Conservation (phyloP, 2,797 vertebrate species). For the Periophthalmus magnuspinnatus region DNA sequence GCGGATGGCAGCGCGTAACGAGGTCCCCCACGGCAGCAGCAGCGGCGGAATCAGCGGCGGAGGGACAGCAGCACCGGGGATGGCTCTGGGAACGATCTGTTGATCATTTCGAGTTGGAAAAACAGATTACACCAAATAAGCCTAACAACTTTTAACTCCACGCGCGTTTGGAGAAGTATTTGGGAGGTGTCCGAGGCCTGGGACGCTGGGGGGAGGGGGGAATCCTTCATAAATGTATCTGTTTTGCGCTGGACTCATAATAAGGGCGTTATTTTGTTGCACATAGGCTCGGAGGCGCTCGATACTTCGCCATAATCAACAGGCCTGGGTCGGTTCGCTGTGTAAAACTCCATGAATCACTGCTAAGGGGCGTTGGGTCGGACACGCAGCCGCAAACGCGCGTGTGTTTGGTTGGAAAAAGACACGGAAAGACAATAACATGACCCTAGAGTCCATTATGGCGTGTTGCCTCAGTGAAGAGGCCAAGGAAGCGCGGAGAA, state of each 20-base stretch:
- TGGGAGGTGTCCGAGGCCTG: slow-evolving; percentile 37
- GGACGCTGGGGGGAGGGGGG: slow-evolving; percentile 32
- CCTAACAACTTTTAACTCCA: slow-evolving; percentile 8
- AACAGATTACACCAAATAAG: slow-evolving; percentile 69
- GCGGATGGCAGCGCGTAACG: slow-evolving; percentile 55
- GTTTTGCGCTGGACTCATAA: slow-evolving; percentile 38
- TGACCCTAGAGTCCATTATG: slow-evolving; percentile 97
- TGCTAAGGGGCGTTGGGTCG: slow-evolving; percentile 12
- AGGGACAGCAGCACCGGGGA: slow-evolving; percentile 30
- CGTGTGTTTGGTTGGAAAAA: slow-evolving; percentile 23
- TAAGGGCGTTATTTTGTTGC: slow-evolving; percentile 52
- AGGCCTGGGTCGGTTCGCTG: slow-evolving; percentile 21
- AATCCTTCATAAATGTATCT: slow-evolving; percentile 53
- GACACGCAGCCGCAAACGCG: background rate
- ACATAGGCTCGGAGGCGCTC: slow-evolving; percentile 55
- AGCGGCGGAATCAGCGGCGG: background rate
- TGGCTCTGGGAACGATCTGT: slow-evolving; percentile 70
- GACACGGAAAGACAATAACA: slow-evolving; percentile 66
- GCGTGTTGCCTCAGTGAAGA: slow-evolving; percentile 97
- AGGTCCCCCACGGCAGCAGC: slow-evolving; percentile 51
- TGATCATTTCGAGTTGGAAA: slow-evolving; percentile 71
- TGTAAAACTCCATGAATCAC: slow-evolving; percentile 55
- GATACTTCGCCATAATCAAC: slow-evolving; percentile 37
- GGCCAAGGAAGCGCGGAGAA: slow-evolving; percentile 91
- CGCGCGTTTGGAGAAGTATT: slow-evolving; percentile 33